A percentile compares a stretch with the other conserved stretches of the same genome.
phyloP scores from a whole-genome alignment of 2,888 invertebrate species.

The Crocallis elinguaria region DNA sequence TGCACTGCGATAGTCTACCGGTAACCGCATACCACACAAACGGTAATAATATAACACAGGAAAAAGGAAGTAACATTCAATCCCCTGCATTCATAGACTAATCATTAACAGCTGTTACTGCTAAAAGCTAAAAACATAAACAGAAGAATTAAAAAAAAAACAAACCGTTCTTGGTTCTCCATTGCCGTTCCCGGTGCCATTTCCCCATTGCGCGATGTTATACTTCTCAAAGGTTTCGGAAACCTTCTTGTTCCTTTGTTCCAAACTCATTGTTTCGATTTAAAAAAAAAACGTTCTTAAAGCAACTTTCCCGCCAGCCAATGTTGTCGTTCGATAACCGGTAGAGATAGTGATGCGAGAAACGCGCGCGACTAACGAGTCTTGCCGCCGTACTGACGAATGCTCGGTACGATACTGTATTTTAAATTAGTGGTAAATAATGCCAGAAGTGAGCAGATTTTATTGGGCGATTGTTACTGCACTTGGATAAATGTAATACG shows the following conservation, averaged over 20 bases:
- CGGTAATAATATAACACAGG: neutral
- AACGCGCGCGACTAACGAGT: slow-evolving; percentile 65
- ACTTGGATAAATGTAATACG: slow-evolving; percentile 49
- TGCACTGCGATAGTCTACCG: neutral
- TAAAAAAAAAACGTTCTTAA: slow-evolving; percentile 38
- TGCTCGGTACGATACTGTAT: slow-evolving; percentile 49
- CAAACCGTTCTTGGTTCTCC: slow-evolving; percentile 56
- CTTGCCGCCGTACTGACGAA: slow-evolving; percentile 59
- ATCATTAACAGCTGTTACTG: too few relatives aligned
- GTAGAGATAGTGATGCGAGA: slow-evolving; percentile 41
- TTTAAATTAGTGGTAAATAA: slow-evolving; percentile 57
- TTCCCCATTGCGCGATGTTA: slow-evolving; percentile 76
- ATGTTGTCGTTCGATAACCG: slow-evolving; percentile 48
- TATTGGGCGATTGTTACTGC: slow-evolving; percentile 42
- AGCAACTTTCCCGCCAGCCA: slow-evolving; percentile 66
- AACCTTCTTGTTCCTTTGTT: slow-evolving; percentile 74
- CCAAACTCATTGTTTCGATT: slow-evolving; percentile 68
- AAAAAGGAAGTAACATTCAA: neutral
- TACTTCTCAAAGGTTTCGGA: slow-evolving; percentile 76
- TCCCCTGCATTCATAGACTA: neutral
- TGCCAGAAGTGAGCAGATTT: slow-evolving; percentile 44
- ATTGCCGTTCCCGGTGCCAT: slow-evolving; percentile 41
- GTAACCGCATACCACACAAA: too few relatives aligned
- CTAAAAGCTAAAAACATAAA: neutral
- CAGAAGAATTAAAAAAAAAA: slow-evolving; percentile 36